Base-by-base conservation (phyloP, 1,140 invertebrate genomes). In the Nautilus pompilius region DNA sequence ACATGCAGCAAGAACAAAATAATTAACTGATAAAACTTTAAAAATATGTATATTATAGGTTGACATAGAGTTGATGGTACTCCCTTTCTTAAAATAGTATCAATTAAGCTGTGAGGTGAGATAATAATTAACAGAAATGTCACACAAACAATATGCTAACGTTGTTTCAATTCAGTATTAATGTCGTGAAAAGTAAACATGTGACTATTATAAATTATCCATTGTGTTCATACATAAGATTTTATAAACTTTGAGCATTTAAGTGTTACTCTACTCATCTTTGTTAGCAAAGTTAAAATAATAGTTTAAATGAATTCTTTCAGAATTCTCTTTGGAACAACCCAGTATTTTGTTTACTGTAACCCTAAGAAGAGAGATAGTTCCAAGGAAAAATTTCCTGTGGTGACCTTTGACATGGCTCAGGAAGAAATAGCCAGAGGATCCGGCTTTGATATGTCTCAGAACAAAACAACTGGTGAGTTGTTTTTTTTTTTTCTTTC, bases 341-440 rank as follows among this genome's bases (percentile, higher is more conserved):
- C 86, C 13, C 87, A 88, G 69, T 78, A 87, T 45, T 88, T 87
- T 79, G 82, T 88, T 1, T 87, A 86, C 73, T 78, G 80, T 36
- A 80, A 85, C 69, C 84, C 84, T 0, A 71, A 74, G 58, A 78
- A 85, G 56, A 69, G 69, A 26, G 78, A 80, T 41, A 77, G 81
- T 32, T 71, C 78, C 2, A 81, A 80, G 6, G 75, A 78, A 29
- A 33, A 63, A 3, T 82, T 76, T 53, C 75, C 84, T 1, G 80
- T 83, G 10, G 80, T 87, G 6, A 85, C 82, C 1, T 88, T 85
- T 73, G 87, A 87, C 58, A 80, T 79, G 68, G 86, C 87, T 15
- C 85, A 87, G 69, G 85, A 87, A 62, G 88, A 89, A 78, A 87
- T 88, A 60, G 87, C 87, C 0, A 72, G 81, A 24, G 86, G 86